Evolutionary conservation across 1,140 invertebrate species (phyloP).

Genomic region (Mylabris phalerata): DNA sequence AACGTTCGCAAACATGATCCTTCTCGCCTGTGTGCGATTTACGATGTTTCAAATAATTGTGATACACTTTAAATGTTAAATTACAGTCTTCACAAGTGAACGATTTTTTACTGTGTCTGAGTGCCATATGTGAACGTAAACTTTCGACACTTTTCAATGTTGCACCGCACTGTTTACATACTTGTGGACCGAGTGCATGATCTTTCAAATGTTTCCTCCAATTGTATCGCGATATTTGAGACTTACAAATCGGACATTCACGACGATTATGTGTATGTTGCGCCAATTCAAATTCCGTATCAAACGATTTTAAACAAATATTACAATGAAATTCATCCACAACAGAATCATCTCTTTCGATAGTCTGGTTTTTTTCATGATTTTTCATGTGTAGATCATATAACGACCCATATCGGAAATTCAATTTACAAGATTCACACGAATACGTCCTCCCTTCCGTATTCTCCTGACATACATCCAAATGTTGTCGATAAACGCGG

Average conservation of each 20-base stretch:
- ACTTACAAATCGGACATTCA: slow-evolving; percentile 5
- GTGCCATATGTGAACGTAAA: neutral
- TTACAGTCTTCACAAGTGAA: slow-evolving; percentile 2
- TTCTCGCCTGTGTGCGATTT: slow-evolving; percentile 6
- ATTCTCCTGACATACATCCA: neutral
- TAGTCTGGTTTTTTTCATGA: neutral
- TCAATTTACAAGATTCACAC: neutral
- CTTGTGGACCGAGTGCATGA: slow-evolving; percentile 1
- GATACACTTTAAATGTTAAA: neutral
- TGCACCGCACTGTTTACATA: slow-evolving; percentile 6
- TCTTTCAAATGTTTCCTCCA: neutral
- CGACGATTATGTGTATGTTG: neutral
- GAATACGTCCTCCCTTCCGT: neutral
- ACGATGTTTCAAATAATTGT: neutral
- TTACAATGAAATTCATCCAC: neutral
- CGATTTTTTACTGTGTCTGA: neutral
- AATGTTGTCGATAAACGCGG: neutral
- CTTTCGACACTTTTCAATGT: slow-evolving; percentile 6
- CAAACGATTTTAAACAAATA: slow-evolving; percentile 1
- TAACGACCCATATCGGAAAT: neutral
- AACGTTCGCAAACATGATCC: slow-evolving; percentile 1
- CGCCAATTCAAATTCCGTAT: neutral
- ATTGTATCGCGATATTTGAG: slow-evolving; percentile 1
- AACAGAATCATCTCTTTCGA: too few relatives aligned
- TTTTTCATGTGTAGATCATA: slow-evolving; percentile 2